Evolutionary conservation across 1,140 invertebrate species (phyloP), one percentile per base, ranked within the genome.

Genomic region (Lutraria rhynchaena): DNA sequence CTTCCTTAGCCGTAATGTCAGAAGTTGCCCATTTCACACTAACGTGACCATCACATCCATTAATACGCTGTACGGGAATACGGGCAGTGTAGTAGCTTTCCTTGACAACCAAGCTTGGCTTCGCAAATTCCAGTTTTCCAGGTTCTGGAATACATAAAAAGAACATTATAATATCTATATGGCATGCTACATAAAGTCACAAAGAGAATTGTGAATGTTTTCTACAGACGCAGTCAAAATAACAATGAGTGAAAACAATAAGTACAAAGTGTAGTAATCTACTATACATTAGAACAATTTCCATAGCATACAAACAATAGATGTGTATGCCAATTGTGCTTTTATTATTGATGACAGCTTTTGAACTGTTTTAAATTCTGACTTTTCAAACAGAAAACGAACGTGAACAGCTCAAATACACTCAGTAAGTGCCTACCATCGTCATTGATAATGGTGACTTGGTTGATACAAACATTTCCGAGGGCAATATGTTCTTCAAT

Each of bases 361-460:
- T n/a, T n/a, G n/a, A n/a, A n/a, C n/a, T n/a, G n/a, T n/a, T n/a
- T n/a, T n/a, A n/a, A n/a, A n/a, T n/a, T n/a, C n/a, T n/a, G n/a
- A 63, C 29, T 13, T 53, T 74, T 44, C 31, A 44, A n/a, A 60
- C 15, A 29, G 15, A 0, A 49, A 7, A 19, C 31, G 0, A 11
- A 19, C 13, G 24, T 1, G 17, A 44, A 46, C 22, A 17, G n/a
- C 46, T 13, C n/a, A 49, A 49, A 49, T 13, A 49, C 46, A 49
- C 11, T 11, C 46, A n/a, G n/a, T 7, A 5, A 41, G 31, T 22
- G 31, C 92, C 89, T 92, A 95, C 95, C 94, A 88, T 95, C 95
- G 86, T 95, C 94, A 86, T 95, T 95, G 15, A 95, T 93, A 81
- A 95, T 95, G 29, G 94, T 94, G 57, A 95, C 93, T 91, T 95